Evolutionary conservation across 2,113 vertebrate genomes (phyloP).

Genomic region (Anas platyrhynchos): DNA sequence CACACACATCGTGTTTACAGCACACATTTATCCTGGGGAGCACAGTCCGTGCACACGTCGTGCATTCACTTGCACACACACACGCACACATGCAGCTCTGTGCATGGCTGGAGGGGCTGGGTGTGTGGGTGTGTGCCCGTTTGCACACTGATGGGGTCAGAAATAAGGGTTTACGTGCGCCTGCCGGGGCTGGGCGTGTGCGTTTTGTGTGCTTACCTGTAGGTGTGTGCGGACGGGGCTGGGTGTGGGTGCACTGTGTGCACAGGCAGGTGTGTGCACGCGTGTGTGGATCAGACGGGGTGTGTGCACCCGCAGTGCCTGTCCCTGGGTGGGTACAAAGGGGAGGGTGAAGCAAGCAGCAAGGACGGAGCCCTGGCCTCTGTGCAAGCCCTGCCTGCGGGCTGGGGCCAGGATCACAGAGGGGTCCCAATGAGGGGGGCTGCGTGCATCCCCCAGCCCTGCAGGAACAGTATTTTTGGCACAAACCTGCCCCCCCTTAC

Average conservation of each 20-base stretch:
- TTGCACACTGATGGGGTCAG: background rate
- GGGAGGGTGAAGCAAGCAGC: background rate
- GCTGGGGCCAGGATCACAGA: fast-evolving
- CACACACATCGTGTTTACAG: fast-evolving
- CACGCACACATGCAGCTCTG: fast-evolving
- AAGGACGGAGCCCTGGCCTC: background rate
- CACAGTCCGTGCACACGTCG: fast-evolving
- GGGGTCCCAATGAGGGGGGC: background rate
- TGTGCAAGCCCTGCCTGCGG: fast-evolving
- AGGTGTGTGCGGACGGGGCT: background rate
- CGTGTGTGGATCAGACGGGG: fast-evolving
- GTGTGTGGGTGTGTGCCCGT: fast-evolving
- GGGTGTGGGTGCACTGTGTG: no score
- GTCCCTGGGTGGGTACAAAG: fast-evolving
- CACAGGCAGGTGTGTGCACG: fast-evolving
- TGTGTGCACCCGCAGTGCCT: background rate
- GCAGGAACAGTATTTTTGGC: no score
- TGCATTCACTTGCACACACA: fast-evolving
- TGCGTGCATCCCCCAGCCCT: background rate
- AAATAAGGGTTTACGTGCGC: fast-evolving
- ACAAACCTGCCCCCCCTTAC: no score
- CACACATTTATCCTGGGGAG: fast-evolving
- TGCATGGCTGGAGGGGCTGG: background rate
- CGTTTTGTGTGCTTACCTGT: background rate
- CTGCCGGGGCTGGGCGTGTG: fast-evolving